Evolutionary conservation across 1,140 invertebrate species (phyloP).

Genomic region (Drosophila repletoides): DNA sequence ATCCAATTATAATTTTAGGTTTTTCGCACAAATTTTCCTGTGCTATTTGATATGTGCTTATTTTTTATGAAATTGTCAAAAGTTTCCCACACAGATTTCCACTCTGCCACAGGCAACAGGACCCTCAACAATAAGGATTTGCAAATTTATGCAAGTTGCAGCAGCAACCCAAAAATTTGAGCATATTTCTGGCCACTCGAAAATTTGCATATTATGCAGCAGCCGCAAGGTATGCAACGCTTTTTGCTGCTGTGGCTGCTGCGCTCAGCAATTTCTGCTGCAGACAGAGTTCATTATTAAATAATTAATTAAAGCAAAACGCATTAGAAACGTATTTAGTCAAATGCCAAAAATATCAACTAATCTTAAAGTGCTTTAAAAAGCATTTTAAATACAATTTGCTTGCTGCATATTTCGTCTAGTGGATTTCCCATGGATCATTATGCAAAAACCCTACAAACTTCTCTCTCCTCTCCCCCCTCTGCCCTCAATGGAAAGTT

Average conservation of each 20-base stretch:
- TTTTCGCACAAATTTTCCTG: constrained; percentile 2
- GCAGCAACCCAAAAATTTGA: constrained; percentile 15
- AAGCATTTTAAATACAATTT: neutral
- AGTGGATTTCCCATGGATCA: constrained; percentile 6
- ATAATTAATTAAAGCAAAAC: constrained; percentile 28
- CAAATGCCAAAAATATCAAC: neutral
- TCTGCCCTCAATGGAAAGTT: too few species aligned
- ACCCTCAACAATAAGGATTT: constrained; percentile 10
- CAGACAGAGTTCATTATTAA: constrained; percentile 23
- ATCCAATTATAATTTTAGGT: constrained; percentile 71
- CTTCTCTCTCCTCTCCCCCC: too few species aligned
- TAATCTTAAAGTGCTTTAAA: neutral
- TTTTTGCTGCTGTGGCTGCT: too few species aligned
- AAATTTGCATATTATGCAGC: constrained; percentile 33
- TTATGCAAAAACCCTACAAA: constrained; percentile 12
- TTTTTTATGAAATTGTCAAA: neutral
- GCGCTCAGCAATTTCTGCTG: constrained; percentile 21
- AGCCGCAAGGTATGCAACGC: constrained; percentile 3
- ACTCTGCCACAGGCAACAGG: neutral
- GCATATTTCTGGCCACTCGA: constrained; percentile 19
- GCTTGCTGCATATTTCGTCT: neutral
- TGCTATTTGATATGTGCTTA: neutral
- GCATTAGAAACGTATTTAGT: too few species aligned
- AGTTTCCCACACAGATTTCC: neutral
- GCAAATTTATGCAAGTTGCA: constrained; percentile 35